Percentiles rank a stretch among this genome's conserved stretches.
Evolutionary conservation across 1,140 invertebrate species (phyloP).

Genomic region (Sitodiplosis mosellana): DNA sequence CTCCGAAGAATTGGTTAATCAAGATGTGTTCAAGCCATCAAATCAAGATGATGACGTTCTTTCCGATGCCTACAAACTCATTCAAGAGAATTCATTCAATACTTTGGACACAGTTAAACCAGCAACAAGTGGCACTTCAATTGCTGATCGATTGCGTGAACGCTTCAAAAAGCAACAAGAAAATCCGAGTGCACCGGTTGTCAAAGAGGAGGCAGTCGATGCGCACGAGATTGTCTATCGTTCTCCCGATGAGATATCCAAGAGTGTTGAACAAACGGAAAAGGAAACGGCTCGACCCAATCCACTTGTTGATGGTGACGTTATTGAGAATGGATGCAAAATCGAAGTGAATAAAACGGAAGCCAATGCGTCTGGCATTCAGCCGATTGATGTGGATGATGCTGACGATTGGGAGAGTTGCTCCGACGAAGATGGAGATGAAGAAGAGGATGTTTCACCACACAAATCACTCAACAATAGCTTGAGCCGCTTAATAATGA

Average conservation of each 20-base stretch:
- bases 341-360: neutral
- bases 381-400: too few relatives aligned
- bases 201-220: neutral
- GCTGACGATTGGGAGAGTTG: neutral
- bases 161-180: neutral
- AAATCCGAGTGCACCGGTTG: neutral
- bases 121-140: too few relatives aligned
- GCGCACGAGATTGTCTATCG: too few relatives aligned
- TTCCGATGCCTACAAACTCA: too few relatives aligned
- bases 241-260: too few relatives aligned
- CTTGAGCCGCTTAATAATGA: too few relatives aligned
- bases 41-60: too few relatives aligned
- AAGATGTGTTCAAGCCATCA: too few relatives aligned
- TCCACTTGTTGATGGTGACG: neutral
- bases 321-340: neutral
- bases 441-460: neutral
- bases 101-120: too few relatives aligned
- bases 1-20: too few relatives aligned
- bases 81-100: too few relatives aligned
- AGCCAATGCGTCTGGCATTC: neutral
- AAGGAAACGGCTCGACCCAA: neutral
- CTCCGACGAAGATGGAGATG: neutral
- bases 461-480: neutral
- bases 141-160: neutral
- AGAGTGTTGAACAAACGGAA: neutral